Percentiles rank a stretch among this genome's conserved stretches.
These are phyloP conservation scores for Drosophila ananassae DNA, from an alignment of 1,140 invertebrate genomes.

Conservation along the genomic window DNA sequence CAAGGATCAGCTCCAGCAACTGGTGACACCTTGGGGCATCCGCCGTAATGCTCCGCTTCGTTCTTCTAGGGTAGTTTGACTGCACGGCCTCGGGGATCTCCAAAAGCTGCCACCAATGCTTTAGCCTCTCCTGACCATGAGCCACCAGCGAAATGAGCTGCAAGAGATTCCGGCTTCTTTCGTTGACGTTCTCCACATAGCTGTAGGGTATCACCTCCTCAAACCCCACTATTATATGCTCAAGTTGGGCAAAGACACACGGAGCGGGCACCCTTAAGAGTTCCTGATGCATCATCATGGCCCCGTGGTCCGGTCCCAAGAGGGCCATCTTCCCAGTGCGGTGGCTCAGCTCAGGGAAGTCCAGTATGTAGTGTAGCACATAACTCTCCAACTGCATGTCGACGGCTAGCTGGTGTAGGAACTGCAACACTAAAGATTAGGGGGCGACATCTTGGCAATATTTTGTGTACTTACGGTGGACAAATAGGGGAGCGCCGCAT, in stretches of 20 bases:
- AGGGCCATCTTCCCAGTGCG: slow-evolving; percentile 83
- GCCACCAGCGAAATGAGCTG: slow-evolving; percentile 68
- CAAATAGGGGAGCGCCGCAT: slow-evolving; percentile 88
- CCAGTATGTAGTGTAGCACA: slow-evolving; percentile 92
- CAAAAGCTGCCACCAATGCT: slow-evolving; percentile 74
- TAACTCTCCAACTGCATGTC: slow-evolving; percentile 91
- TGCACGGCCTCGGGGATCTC: slow-evolving; percentile 68
- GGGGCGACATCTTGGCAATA: background rate
- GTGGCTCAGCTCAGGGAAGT: slow-evolving; percentile 88
- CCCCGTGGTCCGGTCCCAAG: slow-evolving; percentile 85
- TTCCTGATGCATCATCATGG: slow-evolving; percentile 87
- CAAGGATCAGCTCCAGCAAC: slow-evolving; percentile 68
- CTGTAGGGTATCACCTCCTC: slow-evolving; percentile 87
- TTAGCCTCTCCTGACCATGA: slow-evolving; percentile 68
- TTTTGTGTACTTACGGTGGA: slow-evolving; percentile 81
- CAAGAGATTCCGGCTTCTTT: slow-evolving; percentile 88
- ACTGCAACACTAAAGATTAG: slow-evolving; percentile 57
- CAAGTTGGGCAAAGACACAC: slow-evolving; percentile 89
- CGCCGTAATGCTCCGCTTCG: slow-evolving; percentile 64
- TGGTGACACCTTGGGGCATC: slow-evolving; percentile 67
- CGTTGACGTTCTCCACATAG: slow-evolving; percentile 89
- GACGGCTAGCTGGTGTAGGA: slow-evolving; percentile 91
- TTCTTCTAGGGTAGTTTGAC: slow-evolving; percentile 50
- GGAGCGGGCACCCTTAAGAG: slow-evolving; percentile 88
- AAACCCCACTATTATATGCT: slow-evolving; percentile 85